These are phyloP conservation scores for Drosophila punjabiensis DNA, from an alignment of 1,140 invertebrate species.

Conservation along the genomic window DNA sequence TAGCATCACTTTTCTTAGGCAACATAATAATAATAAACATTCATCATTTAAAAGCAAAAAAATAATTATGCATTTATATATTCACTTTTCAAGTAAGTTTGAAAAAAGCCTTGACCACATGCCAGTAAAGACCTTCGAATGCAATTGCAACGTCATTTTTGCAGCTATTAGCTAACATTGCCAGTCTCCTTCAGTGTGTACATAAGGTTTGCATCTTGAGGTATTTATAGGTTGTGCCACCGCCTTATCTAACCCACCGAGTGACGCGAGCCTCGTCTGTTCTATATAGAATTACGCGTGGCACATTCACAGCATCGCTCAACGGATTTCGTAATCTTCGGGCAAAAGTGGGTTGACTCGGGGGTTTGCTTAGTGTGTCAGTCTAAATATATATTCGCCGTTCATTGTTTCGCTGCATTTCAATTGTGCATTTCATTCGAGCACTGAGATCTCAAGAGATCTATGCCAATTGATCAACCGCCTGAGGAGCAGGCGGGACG, in stretches of 20 bases:
- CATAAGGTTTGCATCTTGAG: constrained; percentile 24
- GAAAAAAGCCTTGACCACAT: constrained; percentile 65
- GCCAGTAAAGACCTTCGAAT: constrained; percentile 51
- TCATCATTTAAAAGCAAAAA: constrained; percentile 1
- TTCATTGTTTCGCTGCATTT: constrained; percentile 66
- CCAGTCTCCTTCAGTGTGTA: constrained; percentile 32
- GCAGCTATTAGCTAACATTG: constrained; percentile 69
- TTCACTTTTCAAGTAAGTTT: constrained; percentile 2
- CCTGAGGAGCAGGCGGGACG: constrained; percentile 20
- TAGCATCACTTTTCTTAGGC: constrained; percentile 27
- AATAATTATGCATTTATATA: constrained; percentile 16
- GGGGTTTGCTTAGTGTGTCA: constrained; percentile 69
- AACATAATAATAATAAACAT: constrained; percentile 27
- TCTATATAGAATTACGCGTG: constrained; percentile 74
- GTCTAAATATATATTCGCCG: constrained; percentile 64
- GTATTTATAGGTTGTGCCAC: constrained; percentile 48
- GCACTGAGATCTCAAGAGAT: constrained; percentile 56
- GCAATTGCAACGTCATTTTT: constrained; percentile 61
- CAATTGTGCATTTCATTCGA: constrained; percentile 64
- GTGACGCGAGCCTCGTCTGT: constrained; percentile 26
- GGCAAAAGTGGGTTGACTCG: constrained; percentile 39
- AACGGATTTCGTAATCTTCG: constrained; percentile 64
- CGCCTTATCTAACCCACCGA: constrained; percentile 19
- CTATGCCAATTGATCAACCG: constrained; percentile 45
- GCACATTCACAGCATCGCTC: constrained; percentile 39